These are phyloP conservation scores for Silvanus unidentatus DNA, from an alignment of 2,888 invertebrate genomes.

Conservation along the genomic window DNA sequence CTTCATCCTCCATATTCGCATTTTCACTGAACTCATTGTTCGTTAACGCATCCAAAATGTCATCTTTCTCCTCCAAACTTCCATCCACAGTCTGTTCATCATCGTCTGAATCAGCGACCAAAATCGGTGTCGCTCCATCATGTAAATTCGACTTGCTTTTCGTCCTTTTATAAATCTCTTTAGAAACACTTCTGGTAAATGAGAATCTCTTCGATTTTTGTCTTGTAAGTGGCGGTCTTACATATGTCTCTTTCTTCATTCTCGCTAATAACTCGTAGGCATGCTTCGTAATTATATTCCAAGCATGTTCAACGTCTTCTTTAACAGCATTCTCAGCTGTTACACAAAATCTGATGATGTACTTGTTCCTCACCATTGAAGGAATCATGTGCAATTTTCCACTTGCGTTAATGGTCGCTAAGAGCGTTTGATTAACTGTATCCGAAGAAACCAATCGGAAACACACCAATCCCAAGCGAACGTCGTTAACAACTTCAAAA, in stretches of 20 bases:
- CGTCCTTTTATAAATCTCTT: slow-evolving; percentile 50
- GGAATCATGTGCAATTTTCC: slow-evolving; percentile 85
- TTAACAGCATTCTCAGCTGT: slow-evolving; percentile 71
- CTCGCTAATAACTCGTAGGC: slow-evolving; percentile 52
- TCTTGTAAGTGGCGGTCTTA: slow-evolving; percentile 48
- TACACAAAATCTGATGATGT: slow-evolving; percentile 71
- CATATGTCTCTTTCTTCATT: slow-evolving; percentile 42
- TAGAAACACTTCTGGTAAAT: slow-evolving; percentile 53
- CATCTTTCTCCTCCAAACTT: slow-evolving; percentile 17
- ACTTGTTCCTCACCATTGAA: slow-evolving; percentile 67
- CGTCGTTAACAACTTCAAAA: slow-evolving; percentile 74
- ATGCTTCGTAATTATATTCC: slow-evolving; percentile 56
- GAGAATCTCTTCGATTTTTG: slow-evolving; percentile 53
- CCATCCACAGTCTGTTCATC: slow-evolving; percentile 23
- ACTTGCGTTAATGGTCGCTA: slow-evolving; percentile 75
- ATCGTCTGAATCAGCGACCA: slow-evolving; percentile 49
- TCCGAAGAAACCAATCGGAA: slow-evolving; percentile 69
- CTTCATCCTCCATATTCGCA: slow-evolving; percentile 25
- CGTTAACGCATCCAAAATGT: slow-evolving; percentile 28
- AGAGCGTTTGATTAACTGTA: slow-evolving; percentile 62
- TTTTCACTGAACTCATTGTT: slow-evolving; percentile 8
- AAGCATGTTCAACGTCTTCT: slow-evolving; percentile 64
- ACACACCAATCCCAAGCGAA: slow-evolving; percentile 69
- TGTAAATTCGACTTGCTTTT: slow-evolving; percentile 50
- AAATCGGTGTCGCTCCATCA: slow-evolving; percentile 53